Evolutionary conservation across 2,797 vertebrate species (phyloP).

Genomic region (Sebastes melanostomus): DNA sequence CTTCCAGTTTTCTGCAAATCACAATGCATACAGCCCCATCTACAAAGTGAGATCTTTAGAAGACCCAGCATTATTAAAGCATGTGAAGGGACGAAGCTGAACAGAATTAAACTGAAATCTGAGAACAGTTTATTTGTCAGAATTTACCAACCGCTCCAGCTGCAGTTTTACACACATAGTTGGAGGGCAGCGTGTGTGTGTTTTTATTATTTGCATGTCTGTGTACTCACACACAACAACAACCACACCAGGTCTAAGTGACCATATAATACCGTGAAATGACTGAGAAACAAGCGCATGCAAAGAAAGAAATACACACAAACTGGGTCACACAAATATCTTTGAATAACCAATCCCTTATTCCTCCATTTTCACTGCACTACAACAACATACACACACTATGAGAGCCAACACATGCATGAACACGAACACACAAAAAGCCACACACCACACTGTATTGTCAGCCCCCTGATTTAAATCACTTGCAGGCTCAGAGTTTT

Average conservation of each 20-base stretch:
- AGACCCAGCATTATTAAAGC: constrained; percentile 44
- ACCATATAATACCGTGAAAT: constrained; percentile 37
- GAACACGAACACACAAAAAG: neutral
- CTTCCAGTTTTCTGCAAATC: constrained; percentile 2
- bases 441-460: constrained; percentile 6
- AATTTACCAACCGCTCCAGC: constrained; percentile 31
- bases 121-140: constrained; percentile 61
- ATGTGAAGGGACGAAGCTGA: constrained; percentile 46
- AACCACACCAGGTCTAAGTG: constrained; percentile 37
- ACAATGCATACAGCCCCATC: neutral
- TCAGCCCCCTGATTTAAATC: constrained; percentile 56
- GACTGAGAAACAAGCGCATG: constrained; percentile 39
- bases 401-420: constrained; percentile 8
- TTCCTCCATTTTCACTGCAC: neutral
- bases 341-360: constrained; percentile 3
- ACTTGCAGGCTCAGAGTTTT: constrained; percentile 58
- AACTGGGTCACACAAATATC: constrained; percentile 1
- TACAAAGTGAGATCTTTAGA: constrained; percentile 17
- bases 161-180: constrained; percentile 39
- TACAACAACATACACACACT: neutral
- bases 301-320: constrained; percentile 10
- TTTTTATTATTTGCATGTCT: constrained; percentile 22
- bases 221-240: constrained; percentile 26
- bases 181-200: constrained; percentile 12
- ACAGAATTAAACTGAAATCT: constrained; percentile 42